Conservation (phyloP, 1,140 invertebrate genomes). For the Anastrepha ludens region DNA sequence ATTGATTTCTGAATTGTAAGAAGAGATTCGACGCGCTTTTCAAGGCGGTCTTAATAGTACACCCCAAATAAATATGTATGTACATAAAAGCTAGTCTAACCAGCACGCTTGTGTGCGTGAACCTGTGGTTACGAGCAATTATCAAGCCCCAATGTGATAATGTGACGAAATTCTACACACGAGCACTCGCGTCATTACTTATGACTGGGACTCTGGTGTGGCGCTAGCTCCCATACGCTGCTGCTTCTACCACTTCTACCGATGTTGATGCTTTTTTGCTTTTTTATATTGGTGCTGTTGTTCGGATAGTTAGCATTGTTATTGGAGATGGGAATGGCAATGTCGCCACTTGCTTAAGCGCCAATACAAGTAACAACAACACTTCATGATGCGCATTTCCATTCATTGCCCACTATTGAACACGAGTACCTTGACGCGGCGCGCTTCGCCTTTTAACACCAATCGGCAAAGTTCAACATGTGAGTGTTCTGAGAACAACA, state of each 20-base stretch:
- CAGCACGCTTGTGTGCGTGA: not conserved
- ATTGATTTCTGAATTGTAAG: too few relatives aligned
- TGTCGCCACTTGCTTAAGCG: constrained; percentile 14
- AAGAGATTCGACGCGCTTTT: too few relatives aligned
- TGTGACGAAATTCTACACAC: constrained; percentile 30
- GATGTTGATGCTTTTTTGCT: not conserved
- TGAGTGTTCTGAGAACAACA: not conserved
- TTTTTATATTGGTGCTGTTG: not conserved
- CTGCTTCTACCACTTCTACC: not conserved
- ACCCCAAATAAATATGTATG: too few relatives aligned
- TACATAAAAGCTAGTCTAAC: not conserved
- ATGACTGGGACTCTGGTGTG: constrained; percentile 14
- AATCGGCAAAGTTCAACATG: not conserved
- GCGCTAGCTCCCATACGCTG: not conserved
- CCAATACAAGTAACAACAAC: not conserved
- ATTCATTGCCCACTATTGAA: constrained; percentile 4
- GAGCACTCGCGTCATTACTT: not conserved
- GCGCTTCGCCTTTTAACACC: constrained; percentile 3
- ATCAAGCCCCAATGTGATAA: not conserved
- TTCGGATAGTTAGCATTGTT: constrained; percentile 3
- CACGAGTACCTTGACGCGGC: constrained; percentile 9
- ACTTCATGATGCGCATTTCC: not conserved
- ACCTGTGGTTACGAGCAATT: not conserved
- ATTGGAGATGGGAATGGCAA: constrained; percentile 34
- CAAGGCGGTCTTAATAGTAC: too few relatives aligned